Percentiles rank a stretch among this genome's conserved stretches.
phyloP scores from a whole-genome alignment of 2,113 vertebrate species.

The Entelurus aequoreus region DNA sequence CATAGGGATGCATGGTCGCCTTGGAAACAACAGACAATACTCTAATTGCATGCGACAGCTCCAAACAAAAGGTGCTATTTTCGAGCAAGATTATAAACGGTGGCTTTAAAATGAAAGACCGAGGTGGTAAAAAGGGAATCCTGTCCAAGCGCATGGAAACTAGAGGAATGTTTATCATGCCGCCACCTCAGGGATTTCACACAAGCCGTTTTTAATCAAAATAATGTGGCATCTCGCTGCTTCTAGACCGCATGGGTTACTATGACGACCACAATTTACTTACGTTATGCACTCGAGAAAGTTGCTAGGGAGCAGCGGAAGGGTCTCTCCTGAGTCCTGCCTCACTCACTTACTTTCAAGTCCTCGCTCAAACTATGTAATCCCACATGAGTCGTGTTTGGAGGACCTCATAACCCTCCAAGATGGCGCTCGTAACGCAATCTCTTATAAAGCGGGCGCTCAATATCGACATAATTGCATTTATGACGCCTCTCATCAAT shows the following conservation, averaged over 20 bases:
- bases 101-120: too few relatives aligned
- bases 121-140: too few relatives aligned
- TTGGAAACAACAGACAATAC: not conserved
- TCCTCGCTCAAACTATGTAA: not conserved
- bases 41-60: not conserved
- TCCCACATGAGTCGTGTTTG: not conserved
- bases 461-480: constrained; percentile 2
- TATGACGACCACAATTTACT: too few relatives aligned
- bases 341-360: not conserved
- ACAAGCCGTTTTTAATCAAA: too few relatives aligned
- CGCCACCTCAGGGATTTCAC: too few relatives aligned
- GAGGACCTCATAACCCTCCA: too few relatives aligned
- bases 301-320: not conserved
- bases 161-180: too few relatives aligned
- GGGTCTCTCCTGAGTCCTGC: not conserved
- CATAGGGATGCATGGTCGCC: not conserved
- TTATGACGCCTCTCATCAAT: not conserved
- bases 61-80: not conserved
- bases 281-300: not conserved
- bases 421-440: not conserved
- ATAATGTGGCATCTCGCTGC: too few relatives aligned
- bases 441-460: not conserved
- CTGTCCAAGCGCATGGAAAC: too few relatives aligned
- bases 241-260: too few relatives aligned
- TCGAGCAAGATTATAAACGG: too few relatives aligned